Conservation (phyloP, 2,888 invertebrate genomes). For the Galerucella nymphaeae region DNA sequence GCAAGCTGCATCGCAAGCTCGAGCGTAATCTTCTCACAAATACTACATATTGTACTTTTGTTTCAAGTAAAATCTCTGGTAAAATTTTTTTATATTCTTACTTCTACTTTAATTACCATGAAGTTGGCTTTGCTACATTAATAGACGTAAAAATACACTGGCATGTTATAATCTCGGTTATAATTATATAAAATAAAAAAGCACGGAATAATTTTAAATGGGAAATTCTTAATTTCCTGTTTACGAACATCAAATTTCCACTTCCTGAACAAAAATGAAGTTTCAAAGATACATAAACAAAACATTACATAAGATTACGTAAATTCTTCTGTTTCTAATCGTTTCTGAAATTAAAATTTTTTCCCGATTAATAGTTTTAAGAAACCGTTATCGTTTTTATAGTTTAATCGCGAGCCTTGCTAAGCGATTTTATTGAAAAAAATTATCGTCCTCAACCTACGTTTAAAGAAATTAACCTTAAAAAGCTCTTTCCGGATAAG, state of each 20-base stretch:
- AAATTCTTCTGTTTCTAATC: neutral
- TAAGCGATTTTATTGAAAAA: neutral
- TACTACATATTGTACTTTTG: too few species aligned
- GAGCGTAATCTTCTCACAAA: too few species aligned
- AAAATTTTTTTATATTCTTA: too few species aligned
- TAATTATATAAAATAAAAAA: too few species aligned
- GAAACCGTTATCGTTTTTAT: neutral
- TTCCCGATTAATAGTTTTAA: neutral
- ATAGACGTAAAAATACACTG: too few species aligned
- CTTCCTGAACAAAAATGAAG: neutral
- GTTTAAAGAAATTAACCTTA: neutral
- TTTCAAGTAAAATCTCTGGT: too few species aligned
- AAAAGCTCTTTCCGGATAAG: neutral
- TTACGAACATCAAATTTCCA: neutral
- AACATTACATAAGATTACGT: neutral
- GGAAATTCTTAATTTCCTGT: neutral
- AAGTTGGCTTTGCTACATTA: too few species aligned
- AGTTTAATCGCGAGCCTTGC: neutral
- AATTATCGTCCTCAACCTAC: conserved; percentile 3
- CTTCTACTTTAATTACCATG: too few species aligned
- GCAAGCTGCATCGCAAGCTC: too few species aligned
- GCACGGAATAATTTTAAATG: too few species aligned
- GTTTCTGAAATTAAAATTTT: neutral
- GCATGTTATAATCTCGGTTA: too few species aligned
- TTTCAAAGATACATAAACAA: neutral